A percentile compares a stretch with the other conserved stretches of the same genome.
These are phyloP conservation scores for Acridotheres tristis DNA, from an alignment of 2,797 vertebrate genomes.

Conservation along the genomic window DNA sequence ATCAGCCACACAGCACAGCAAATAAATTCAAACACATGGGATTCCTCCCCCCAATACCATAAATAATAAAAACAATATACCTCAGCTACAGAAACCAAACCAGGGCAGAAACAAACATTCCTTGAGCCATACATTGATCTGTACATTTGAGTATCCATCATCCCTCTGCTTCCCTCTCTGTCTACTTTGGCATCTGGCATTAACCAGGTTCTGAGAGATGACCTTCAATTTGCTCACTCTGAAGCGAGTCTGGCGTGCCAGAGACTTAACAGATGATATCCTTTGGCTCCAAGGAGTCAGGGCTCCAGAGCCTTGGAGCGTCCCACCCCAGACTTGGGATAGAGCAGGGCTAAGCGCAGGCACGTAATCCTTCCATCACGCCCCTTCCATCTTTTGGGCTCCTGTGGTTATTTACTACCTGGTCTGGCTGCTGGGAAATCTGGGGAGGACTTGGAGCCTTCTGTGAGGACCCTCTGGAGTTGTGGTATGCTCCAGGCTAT, in stretches of 20 bases:
- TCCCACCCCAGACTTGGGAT: background rate
- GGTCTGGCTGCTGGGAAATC: conserved; percentile 3
- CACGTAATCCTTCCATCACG: background rate
- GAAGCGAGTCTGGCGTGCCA: conserved; percentile 52
- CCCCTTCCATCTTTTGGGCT: background rate
- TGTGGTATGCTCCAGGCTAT: conserved; percentile 38
- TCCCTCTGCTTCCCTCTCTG: background rate
- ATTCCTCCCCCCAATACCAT: background rate
- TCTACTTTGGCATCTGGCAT: conserved; percentile 53
- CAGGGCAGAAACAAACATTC: background rate
- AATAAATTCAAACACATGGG: conserved; percentile 43
- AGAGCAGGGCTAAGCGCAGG: background rate
- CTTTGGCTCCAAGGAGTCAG: conserved; percentile 61
- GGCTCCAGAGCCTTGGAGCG: background rate
- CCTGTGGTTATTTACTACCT: conserved; percentile 44
- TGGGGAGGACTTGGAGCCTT: background rate
- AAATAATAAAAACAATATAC: conserved; percentile 63
- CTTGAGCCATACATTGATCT: background rate
- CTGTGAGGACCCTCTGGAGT: background rate
- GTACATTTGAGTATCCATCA: background rate
- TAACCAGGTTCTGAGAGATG: conserved; percentile 63
- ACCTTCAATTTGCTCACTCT: conserved; percentile 58
- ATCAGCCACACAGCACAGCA: conserved; percentile 33
- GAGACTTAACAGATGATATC: conserved; percentile 58
- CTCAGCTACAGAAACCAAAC: background rate